Evolutionary conservation across 2,888 invertebrate species (phyloP), one percentile per base, ranked within the genome.

Genomic region (Leucania comma): DNA sequence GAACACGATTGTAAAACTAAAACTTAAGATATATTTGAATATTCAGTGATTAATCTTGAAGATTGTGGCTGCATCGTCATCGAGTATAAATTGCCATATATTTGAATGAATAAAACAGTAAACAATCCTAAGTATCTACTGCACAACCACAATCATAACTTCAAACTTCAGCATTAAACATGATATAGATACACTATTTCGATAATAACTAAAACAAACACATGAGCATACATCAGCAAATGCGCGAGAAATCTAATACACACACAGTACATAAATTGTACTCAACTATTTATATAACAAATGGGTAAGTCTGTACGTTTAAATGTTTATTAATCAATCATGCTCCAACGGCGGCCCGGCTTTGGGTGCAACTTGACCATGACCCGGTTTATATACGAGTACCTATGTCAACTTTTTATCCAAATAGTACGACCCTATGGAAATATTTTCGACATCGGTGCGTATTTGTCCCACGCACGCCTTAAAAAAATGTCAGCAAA

Each of bases 201-300:
- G 50, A 66, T 71, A 63, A 53, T 73, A 73, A 51, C 24, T 51
- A 17, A 53, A 71, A 66, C 48, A 59, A 61, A 69, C 46, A 26
- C 50, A 59, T 29, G 17, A 38, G 50, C 66, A 6, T 42, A 42
- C 17, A 42, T 42, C 14, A 42, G 42, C 5, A 46, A 74, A 69
- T 61, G 20, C 57, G 50, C 17, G 35, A 46, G 38, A 58, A 74
- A 67, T 73, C 42, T 10, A 54, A 48, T 62, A 46, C 26, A 9
- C 32, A 8, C 32, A 26, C 53, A 62, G 20, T 48, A 48, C 57
- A 42, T 42, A 69, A 57, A 24, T 24, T 53, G 20, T n/a, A 48
- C n/a, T 48, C 2, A n/a, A 48, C 46, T n/a, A 20, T n/a, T 48
- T 8, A 8, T 46, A n/a, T 20, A 20, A 46, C 46, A 46, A 48